Conservation (phyloP, 2,888 invertebrate genomes). For the Perdita meconis region DNA sequence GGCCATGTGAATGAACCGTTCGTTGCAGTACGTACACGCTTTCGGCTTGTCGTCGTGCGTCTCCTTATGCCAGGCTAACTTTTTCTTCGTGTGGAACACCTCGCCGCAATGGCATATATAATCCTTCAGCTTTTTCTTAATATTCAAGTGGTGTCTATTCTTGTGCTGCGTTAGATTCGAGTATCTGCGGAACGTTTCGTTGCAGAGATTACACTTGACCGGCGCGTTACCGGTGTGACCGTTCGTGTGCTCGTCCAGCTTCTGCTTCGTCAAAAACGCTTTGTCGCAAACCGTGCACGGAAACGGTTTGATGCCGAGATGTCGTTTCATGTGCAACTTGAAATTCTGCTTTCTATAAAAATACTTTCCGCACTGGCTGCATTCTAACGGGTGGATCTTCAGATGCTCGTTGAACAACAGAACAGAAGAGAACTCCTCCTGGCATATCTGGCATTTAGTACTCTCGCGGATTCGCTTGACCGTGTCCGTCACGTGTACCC, state of each 20-base stretch:
- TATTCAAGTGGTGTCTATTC: constrained; percentile 90
- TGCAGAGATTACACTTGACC: constrained; percentile 92
- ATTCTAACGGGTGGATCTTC: constrained; percentile 92
- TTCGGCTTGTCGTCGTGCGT: constrained; percentile 93
- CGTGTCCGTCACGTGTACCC: constrained; percentile 78
- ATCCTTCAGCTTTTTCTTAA: constrained; percentile 89
- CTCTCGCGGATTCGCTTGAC: constrained; percentile 81
- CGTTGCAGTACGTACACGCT: constrained; percentile 93
- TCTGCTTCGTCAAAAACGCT: constrained; percentile 92
- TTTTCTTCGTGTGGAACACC: constrained; percentile 92
- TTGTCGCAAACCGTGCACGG: constrained; percentile 92
- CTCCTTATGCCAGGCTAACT: constrained; percentile 94
- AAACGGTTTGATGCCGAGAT: constrained; percentile 91
- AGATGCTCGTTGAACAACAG: constrained; percentile 90
- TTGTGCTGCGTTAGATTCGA: constrained; percentile 94
- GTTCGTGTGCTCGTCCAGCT: constrained; percentile 92
- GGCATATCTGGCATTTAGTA: constrained; percentile 87
- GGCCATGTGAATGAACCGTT: constrained; percentile 93
- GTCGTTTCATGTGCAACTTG: constrained; percentile 91
- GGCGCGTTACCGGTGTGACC: constrained; percentile 93
- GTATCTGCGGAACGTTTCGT: constrained; percentile 92
- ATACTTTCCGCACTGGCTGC: constrained; percentile 92
- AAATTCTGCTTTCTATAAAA: constrained; percentile 91
- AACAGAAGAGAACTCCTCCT: constrained; percentile 89
- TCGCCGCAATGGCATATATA: constrained; percentile 92